Percentiles rank a stretch among this genome's conserved stretches.
Conservation (phyloP, 1,140 invertebrate species). For the Cepaea nemoralis region DNA sequence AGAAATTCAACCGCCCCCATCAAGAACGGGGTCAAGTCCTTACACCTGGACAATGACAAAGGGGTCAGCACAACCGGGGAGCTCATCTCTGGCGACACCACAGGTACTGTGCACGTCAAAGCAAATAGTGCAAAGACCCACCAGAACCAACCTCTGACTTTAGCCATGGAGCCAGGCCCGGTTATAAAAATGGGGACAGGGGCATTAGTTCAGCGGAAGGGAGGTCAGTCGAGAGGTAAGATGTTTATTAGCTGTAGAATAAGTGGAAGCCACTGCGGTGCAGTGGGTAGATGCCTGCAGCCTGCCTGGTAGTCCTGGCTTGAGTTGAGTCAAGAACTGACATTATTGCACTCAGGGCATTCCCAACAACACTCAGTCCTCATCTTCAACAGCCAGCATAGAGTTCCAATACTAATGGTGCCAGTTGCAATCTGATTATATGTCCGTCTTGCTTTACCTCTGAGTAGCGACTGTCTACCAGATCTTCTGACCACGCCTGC, state of each 20-base stretch:
- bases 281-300: no score
- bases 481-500: no score
- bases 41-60: slow-evolving; percentile 14
- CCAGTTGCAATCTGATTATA: no score
- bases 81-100: background rate
- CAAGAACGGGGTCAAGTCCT: background rate
- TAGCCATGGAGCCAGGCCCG: slow-evolving; percentile 40
- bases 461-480: no score
- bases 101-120: slow-evolving; percentile 1
- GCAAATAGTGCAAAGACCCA: background rate
- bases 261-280: no score
- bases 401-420: no score
- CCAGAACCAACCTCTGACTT: background rate
- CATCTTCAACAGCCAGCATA: no score
- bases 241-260: background rate
- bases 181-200: slow-evolving; percentile 48
- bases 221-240: background rate
- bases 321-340: no score
- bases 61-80: background rate
- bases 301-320: no score
- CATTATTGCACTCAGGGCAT: no score
- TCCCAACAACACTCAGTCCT: no score
- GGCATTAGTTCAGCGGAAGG: slow-evolving; percentile 27
- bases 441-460: no score
- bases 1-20: background rate